Evolutionary conservation across 2,888 invertebrate species (phyloP).

Genomic region (Cosmopolites sordidus): DNA sequence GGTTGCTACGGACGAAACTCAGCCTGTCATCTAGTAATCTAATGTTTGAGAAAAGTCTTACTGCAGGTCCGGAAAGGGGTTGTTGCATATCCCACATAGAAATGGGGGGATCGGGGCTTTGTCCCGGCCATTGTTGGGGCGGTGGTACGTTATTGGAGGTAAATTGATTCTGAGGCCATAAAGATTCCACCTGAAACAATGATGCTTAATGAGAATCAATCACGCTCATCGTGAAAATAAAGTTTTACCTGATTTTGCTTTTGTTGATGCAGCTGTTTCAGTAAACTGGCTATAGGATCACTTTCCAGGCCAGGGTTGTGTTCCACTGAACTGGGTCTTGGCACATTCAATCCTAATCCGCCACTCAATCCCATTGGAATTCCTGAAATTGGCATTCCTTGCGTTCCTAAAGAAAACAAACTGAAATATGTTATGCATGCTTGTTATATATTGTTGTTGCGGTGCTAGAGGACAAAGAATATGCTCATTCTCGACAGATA

Average conservation of each 20-base stretch:
- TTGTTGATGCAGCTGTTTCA: constrained; percentile 50
- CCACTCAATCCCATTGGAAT: constrained; percentile 29
- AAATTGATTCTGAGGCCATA: constrained; percentile 45
- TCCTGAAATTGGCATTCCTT: constrained; percentile 28
- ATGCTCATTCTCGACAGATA: too few relatives aligned
- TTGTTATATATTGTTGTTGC: too few relatives aligned
- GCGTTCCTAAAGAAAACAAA: constrained; percentile 8
- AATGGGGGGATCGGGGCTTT: constrained; percentile 32
- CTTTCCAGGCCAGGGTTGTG: constrained; percentile 39
- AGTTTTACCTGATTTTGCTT: constrained; percentile 32
- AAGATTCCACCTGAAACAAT: constrained; percentile 34
- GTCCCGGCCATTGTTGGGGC: constrained; percentile 33
- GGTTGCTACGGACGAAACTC: too few relatives aligned
- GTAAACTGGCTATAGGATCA: constrained; percentile 52
- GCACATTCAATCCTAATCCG: constrained; percentile 28
- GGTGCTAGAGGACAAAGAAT: too few relatives aligned
- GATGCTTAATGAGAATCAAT: background rate
- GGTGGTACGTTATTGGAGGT: constrained; percentile 29
- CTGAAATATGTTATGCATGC: too few relatives aligned
- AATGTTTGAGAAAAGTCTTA: constrained; percentile 9
- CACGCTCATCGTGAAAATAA: background rate
- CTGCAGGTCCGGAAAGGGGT: constrained; percentile 7
- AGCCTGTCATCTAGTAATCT: constrained; percentile 8
- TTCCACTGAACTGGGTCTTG: constrained; percentile 35
- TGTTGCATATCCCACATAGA: constrained; percentile 44